These are phyloP conservation scores for Hystrix cristata DNA, from an alignment of 2,113 vertebrate species.

Conservation along the genomic window DNA sequence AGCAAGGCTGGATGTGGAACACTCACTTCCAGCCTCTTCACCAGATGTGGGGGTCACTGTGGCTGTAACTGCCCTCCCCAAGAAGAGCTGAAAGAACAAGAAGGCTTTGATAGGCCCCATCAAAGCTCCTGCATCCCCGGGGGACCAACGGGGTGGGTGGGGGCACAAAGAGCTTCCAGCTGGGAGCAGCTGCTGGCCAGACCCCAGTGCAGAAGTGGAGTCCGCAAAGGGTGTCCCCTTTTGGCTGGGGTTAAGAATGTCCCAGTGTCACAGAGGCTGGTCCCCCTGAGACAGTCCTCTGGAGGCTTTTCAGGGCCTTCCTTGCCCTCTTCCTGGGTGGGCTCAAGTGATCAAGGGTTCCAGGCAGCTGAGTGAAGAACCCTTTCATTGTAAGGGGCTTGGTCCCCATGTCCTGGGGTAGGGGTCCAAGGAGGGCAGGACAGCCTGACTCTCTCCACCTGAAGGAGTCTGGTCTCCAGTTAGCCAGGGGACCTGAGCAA, in stretches of 20 bases:
- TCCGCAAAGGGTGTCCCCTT: neutral
- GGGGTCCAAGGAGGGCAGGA: neutral
- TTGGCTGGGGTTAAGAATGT: conserved; percentile 23
- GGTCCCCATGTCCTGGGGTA: neutral
- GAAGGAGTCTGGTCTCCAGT: neutral
- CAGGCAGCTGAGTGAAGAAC: neutral
- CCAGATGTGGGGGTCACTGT: conserved; percentile 22
- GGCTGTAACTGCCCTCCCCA: neutral
- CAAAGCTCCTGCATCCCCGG: conserved; percentile 50
- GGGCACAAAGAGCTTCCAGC: neutral
- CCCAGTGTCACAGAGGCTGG: neutral
- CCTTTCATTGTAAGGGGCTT: neutral
- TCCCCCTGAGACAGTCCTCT: neutral
- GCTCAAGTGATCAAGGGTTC: neutral
- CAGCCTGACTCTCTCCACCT: neutral
- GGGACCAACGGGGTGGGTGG: neutral
- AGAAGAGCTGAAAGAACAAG: conserved; percentile 56
- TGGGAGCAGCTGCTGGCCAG: conserved; percentile 54
- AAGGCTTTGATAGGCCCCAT: conserved; percentile 67
- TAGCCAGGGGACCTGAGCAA: neutral
- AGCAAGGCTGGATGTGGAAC: neutral
- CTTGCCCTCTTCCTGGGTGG: neutral
- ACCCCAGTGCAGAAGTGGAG: neutral
- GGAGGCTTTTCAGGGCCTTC: neutral
- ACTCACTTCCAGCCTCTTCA: neutral